Base-by-base conservation (phyloP, 2,797 vertebrate species). In the Glyptemys insculpta region DNA sequence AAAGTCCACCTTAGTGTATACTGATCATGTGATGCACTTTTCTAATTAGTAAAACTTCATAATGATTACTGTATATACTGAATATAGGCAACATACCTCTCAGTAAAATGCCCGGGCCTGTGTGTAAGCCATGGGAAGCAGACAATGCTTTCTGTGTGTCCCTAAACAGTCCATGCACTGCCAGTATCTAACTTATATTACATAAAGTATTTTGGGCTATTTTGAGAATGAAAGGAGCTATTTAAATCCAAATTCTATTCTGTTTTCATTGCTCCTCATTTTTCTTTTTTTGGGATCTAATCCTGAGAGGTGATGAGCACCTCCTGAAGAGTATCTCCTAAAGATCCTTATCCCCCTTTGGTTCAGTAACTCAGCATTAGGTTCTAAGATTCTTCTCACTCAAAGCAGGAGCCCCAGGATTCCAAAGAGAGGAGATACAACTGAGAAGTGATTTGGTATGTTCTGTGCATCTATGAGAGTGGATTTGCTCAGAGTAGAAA, bases 181-280 rank as follows among this genome's bases (percentile, higher is more conserved):
- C 76, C 0, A 0, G 1, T 52, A 4, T 72, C 31, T 72, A 85
- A 5, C 6, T 50, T 83, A 31, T 5, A 6, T 14, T 9, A 89
- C 14, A 57, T 3, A 65, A 92, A 94, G 87, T 79, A 31, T 0
- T 37, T 47, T 65, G 2, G 78, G 4, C 9, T 18, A 1, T 44
- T 95, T 79, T 2, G 27, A 6, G 83, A 96, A 85, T 16, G 23
- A 68, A 79, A 86, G 1, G 0, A 4, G 52, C 1, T 76, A 82
- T n/a, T 44, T 1, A 68, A 79, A 54, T 23, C 25, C 1, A 29
- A 52, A 34, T 54, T 1, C 25, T 49, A 41, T 86, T 86, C 6
- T 5, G 34, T 44, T 37, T 80, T 12, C 29, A 19, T 52, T 27
- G 34, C 41, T 89, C 2, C 2, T 8, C 52, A 0, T 59, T 81